A percentile compares a stretch with the other conserved stretches of the same genome.
Conservation (phyloP, 2,113 vertebrate species). For the Corynorhinus townsendii region DNA sequence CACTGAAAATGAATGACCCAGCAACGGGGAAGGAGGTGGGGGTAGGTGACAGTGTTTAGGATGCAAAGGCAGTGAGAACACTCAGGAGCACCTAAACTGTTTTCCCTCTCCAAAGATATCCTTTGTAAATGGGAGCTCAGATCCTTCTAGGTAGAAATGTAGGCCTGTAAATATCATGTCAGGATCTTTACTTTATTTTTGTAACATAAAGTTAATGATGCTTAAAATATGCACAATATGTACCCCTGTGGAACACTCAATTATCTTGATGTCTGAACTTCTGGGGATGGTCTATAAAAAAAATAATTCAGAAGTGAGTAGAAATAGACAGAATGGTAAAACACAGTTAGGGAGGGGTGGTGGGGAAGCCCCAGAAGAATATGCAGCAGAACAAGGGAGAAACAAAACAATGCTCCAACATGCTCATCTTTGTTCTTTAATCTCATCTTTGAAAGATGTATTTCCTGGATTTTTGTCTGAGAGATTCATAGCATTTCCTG, state of each 20-base stretch:
- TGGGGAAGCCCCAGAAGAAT: not conserved
- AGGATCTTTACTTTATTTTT: constrained; percentile 42
- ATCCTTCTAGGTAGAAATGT: constrained; percentile 4
- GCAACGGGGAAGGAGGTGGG: too few relatives aligned
- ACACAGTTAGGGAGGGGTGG: not conserved
- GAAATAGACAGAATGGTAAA: constrained; percentile 22
- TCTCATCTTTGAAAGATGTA: constrained; percentile 36
- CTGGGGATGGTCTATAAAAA: constrained; percentile 53
- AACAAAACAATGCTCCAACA: not conserved
- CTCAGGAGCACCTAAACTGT: not conserved
- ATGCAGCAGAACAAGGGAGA: not conserved
- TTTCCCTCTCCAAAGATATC: not conserved
- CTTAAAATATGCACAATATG: constrained; percentile 61
- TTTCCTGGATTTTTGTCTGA: constrained; percentile 43
- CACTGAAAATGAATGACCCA: not conserved
- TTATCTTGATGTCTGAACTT: constrained; percentile 56
- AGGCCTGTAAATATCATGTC: constrained; percentile 51
- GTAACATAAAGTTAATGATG: constrained; percentile 61
- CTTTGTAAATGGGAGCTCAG: not conserved
- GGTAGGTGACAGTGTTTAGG: not conserved
- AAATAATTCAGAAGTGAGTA: constrained; percentile 47
- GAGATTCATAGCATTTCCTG: constrained; percentile 29
- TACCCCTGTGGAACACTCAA: constrained; percentile 54
- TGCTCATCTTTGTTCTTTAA: not conserved
- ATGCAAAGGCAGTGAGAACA: not conserved